Conservation (phyloP, 23 tunicate genomes). For the Botrylloides violaceus region DNA sequence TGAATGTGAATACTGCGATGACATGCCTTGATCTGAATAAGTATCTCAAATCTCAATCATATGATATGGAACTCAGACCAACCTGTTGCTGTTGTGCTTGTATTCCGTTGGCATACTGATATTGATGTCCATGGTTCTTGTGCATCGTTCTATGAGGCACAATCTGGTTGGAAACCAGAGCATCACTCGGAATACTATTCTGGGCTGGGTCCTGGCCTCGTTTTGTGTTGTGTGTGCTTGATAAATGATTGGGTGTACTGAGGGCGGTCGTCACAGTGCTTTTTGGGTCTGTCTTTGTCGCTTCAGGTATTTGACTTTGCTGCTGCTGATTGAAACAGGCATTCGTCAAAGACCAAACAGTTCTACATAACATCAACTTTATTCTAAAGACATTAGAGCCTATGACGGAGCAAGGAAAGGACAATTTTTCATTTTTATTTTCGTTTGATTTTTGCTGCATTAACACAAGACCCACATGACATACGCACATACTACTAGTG, state of each 20-base stretch:
- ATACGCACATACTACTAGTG: too few relatives aligned
- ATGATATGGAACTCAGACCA: not conserved
- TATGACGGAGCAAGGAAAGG: too few relatives aligned
- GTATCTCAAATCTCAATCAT: too few relatives aligned
- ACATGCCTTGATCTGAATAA: too few relatives aligned
- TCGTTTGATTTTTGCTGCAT: too few relatives aligned
- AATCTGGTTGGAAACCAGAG: too few relatives aligned
- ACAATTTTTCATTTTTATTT: too few relatives aligned
- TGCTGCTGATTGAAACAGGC: constrained; percentile 1
- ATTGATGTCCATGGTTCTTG: not conserved
- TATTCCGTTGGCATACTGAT: not conserved
- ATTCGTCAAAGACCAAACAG: too few relatives aligned
- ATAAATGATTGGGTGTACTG: not conserved
- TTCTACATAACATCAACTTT: too few relatives aligned
- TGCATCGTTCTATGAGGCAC: not conserved
- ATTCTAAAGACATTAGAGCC: too few relatives aligned
- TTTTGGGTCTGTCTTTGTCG: not conserved
- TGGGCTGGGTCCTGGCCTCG: not conserved
- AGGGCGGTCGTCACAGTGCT: constrained; percentile 13
- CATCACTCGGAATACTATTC: not conserved
- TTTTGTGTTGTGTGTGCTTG: not conserved
- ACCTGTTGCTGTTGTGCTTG: not conserved
- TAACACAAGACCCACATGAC: too few relatives aligned
- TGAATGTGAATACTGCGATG: too few relatives aligned
- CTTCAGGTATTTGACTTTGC: constrained; percentile 3